phyloP scores from a whole-genome alignment of 2,797 vertebrate species.

The Lagodon rhomboides region DNA sequence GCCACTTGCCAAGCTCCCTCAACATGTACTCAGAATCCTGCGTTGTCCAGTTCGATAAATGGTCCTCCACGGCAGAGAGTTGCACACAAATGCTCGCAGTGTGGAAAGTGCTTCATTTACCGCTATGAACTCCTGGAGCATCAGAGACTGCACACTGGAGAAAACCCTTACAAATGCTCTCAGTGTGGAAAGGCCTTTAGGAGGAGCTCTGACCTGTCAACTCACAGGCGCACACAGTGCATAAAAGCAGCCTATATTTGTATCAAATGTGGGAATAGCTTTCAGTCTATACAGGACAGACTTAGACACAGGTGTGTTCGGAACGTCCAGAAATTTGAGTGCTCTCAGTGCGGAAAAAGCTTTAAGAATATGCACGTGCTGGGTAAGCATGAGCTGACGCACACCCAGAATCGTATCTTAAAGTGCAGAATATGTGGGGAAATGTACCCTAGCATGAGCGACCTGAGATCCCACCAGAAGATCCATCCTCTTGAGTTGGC shows the following conservation, averaged over 20 bases:
- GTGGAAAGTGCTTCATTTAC: conserved; percentile 70
- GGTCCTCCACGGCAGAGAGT: conserved; percentile 46
- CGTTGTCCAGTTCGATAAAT: neutral
- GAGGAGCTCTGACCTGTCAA: conserved; percentile 65
- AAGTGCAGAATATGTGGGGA: conserved; percentile 64
- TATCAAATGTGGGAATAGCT: conserved; percentile 67
- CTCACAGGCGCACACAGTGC: conserved; percentile 70
- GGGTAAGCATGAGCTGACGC: conserved; percentile 61
- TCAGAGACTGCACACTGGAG: conserved; percentile 70
- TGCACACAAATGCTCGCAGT: conserved; percentile 69
- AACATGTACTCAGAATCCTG: conserved; percentile 25
- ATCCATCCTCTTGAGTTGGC: conserved; percentile 44
- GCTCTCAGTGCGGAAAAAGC: conserved; percentile 66
- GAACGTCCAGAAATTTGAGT: conserved; percentile 51
- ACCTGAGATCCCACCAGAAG: conserved; percentile 67
- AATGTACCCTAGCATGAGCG: conserved; percentile 54
- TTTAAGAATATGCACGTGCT: conserved; percentile 62
- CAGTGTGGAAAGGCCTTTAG: conserved; percentile 73
- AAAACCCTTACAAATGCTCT: conserved; percentile 75
- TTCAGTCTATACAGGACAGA: conserved; percentile 59
- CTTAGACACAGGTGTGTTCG: conserved; percentile 58
- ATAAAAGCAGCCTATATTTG: conserved; percentile 67
- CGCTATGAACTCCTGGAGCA: conserved; percentile 69
- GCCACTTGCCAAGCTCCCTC: conserved; percentile 19
- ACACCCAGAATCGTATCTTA: conserved; percentile 46